phyloP scores from a whole-genome alignment of 2,888 invertebrate genomes.

The Drosophila mimica region DNA sequence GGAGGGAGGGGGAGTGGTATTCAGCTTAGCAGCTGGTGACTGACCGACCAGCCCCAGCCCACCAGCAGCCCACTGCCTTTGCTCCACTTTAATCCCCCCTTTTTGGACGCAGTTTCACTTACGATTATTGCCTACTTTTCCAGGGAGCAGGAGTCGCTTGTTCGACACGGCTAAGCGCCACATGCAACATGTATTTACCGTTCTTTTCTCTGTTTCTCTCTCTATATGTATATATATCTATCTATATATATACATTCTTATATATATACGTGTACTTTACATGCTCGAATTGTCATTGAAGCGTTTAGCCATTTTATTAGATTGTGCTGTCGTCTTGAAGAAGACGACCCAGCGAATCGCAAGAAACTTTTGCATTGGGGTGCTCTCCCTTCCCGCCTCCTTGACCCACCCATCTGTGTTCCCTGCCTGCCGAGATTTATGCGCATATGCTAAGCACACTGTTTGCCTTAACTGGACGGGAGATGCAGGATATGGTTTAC shows the following conservation, averaged over 20 bases:
- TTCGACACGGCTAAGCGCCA: conserved; percentile 75
- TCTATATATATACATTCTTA: background rate
- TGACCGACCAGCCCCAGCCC: conserved; percentile 13
- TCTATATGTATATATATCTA: background rate
- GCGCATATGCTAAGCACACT: conserved; percentile 80
- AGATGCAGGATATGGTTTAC: conserved; percentile 5
- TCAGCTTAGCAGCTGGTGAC: conserved; percentile 55
- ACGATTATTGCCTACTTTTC: conserved; percentile 78
- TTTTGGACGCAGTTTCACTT: conserved; percentile 66
- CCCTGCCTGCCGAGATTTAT: conserved; percentile 75
- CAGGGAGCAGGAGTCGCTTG: conserved; percentile 42
- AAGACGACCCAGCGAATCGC: conserved; percentile 53
- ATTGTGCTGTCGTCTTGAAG: conserved; percentile 75
- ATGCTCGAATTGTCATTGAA: conserved; percentile 83
- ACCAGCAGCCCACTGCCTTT: background rate
- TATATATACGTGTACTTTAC: conserved; percentile 60
- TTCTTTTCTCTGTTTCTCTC: conserved; percentile 31
- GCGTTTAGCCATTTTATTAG: conserved; percentile 83
- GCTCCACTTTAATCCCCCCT: conserved; percentile 14
- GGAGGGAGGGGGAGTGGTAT: conserved; percentile 6
- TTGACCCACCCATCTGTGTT: background rate
- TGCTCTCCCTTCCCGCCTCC: conserved; percentile 1
- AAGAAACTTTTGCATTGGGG: conserved; percentile 42
- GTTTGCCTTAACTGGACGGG: conserved; percentile 37
- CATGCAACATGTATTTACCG: conserved; percentile 77